A percentile compares a stretch with the other conserved stretches of the same genome.
These are phyloP conservation scores for Hecatera dysodea DNA, from an alignment of 2,888 invertebrate species.

Conservation along the genomic window DNA sequence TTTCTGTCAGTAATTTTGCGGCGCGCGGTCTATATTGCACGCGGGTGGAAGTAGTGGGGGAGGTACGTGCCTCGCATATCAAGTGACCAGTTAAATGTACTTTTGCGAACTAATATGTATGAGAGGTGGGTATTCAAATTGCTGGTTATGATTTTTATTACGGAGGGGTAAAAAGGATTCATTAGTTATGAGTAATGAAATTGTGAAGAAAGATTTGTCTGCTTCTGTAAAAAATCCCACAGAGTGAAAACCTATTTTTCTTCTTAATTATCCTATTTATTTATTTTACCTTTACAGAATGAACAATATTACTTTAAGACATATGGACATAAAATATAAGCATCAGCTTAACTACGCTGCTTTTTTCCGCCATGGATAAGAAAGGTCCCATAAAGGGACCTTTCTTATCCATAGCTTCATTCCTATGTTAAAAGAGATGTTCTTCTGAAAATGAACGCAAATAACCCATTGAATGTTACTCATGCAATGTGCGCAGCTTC, in stretches of 20 bases:
- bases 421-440: not conserved
- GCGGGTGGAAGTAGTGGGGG: slow-evolving; percentile 30
- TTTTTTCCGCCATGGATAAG: not conserved
- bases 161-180: not conserved
- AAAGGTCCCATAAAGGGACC: not conserved
- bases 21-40: slow-evolving; percentile 29
- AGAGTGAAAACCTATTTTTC: too few species aligned
- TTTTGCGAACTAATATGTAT: slow-evolving; percentile 51
- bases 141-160: slow-evolving; percentile 33
- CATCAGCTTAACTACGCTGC: not conserved
- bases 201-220: not conserved
- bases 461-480: not conserved
- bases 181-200: not conserved
- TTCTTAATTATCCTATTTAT: too few species aligned
- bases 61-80: slow-evolving; percentile 42
- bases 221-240: not conserved
- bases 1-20: slow-evolving; percentile 49
- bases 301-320: too few species aligned
- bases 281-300: too few species aligned
- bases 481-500: too few species aligned
- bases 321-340: not conserved
- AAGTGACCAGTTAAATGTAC: slow-evolving; percentile 53
- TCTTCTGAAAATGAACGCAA: not conserved
- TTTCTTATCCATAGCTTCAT: not conserved
- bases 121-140: slow-evolving; percentile 28